Conservation (phyloP, 2,888 invertebrate species). For the Diploptera punctata region DNA sequence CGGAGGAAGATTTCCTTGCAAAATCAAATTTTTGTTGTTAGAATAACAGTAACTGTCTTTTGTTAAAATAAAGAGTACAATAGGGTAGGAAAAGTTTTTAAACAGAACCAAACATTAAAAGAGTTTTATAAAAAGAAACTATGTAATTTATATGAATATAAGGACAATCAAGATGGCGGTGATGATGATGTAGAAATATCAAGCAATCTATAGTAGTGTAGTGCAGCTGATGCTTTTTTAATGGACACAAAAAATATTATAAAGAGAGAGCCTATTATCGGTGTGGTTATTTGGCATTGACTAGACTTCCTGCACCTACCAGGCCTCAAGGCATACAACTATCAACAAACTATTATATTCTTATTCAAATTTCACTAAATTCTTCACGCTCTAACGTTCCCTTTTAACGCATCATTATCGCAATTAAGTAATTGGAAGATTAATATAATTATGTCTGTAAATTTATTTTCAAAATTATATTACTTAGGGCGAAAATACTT, state of each 20-base stretch:
- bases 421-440: constrained; percentile 3
- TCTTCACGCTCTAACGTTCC: not conserved
- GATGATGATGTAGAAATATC: constrained; percentile 5
- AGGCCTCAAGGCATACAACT: not conserved
- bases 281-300: not conserved
- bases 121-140: too few species aligned
- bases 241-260: not conserved
- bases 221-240: constrained; percentile 4
- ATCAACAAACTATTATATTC: not conserved
- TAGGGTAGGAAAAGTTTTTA: too few species aligned
- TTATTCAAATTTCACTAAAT: not conserved
- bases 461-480: not conserved
- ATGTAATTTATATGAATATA: too few species aligned
- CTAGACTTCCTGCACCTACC: not conserved
- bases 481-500: not conserved
- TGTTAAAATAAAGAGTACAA: too few species aligned
- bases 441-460: too few species aligned
- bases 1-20: too few species aligned
- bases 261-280: not conserved
- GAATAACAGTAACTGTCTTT: too few species aligned
- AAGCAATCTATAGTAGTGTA: not conserved
- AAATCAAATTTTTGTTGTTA: too few species aligned
- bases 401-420: not conserved
- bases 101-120: too few species aligned
- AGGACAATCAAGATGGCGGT: too few species aligned